Conservation (phyloP, 2,113 vertebrate genomes). For the Antigone vipio region DNA sequence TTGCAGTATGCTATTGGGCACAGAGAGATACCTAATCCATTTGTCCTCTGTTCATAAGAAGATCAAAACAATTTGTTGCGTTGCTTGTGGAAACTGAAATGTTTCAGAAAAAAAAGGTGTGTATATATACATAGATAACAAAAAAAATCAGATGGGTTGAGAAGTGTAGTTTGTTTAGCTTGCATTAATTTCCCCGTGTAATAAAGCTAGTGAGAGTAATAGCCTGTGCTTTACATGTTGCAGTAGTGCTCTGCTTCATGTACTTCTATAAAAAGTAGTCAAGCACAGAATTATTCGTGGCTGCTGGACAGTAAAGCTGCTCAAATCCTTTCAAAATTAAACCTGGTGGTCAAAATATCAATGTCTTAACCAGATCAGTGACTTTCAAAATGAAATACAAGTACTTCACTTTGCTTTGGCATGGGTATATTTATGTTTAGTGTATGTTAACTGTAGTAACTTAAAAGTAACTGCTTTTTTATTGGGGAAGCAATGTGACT, state of each 20-base stretch:
- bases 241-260: background rate
- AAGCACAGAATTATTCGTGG: background rate
- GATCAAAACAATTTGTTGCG: background rate
- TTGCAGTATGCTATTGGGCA: background rate
- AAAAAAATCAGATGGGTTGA: background rate
- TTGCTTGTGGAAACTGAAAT: background rate
- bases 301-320: constrained; percentile 8
- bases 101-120: accelerated
- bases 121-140: background rate
- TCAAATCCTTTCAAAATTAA: constrained; percentile 40
- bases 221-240: background rate
- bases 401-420: background rate
- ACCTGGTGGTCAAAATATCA: background rate
- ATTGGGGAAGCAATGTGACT: background rate
- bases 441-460: background rate
- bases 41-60: background rate
- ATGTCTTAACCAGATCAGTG: background rate
- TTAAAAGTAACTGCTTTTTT: background rate
- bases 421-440: background rate
- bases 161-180: background rate
- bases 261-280: background rate
- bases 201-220: background rate
- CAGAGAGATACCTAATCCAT: background rate
- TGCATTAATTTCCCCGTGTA: background rate
- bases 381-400: background rate